Conservation (phyloP, 2,797 vertebrate species). For the Basileuterus tristriatus region DNA sequence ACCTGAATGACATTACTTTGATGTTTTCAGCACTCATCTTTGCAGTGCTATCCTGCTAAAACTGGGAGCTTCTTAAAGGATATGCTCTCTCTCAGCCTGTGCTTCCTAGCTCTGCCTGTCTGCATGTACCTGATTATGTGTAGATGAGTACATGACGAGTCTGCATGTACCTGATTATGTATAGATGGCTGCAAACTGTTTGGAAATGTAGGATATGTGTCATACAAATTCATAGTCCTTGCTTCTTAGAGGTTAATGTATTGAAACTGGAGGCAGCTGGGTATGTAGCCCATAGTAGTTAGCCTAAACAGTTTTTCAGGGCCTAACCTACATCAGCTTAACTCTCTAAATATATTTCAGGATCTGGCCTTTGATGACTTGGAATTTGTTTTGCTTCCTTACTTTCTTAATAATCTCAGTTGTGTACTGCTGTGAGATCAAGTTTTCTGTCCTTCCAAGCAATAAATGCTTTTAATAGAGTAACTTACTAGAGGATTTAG, state of each 20-base stretch:
- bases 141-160: background rate
- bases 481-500: background rate
- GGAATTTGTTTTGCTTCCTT: background rate
- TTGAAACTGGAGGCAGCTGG: background rate
- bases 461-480: background rate
- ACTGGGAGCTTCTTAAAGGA: background rate
- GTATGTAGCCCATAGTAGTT: background rate
- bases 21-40: background rate
- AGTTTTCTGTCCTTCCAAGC: background rate
- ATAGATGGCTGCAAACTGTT: background rate
- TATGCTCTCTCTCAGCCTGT: background rate
- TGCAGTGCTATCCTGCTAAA: background rate
- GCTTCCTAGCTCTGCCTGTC: background rate
- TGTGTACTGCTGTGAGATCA: background rate
- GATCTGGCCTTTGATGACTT: background rate
- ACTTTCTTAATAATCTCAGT: background rate
- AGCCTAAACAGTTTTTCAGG: background rate
- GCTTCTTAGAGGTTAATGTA: background rate
- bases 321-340: background rate
- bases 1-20: background rate
- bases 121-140: background rate
- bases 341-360: background rate
- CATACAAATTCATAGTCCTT: background rate
- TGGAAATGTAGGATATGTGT: background rate
- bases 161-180: background rate